Base-by-base conservation (phyloP, 2,113 vertebrate genomes). In the Meleagris gallopavo region DNA sequence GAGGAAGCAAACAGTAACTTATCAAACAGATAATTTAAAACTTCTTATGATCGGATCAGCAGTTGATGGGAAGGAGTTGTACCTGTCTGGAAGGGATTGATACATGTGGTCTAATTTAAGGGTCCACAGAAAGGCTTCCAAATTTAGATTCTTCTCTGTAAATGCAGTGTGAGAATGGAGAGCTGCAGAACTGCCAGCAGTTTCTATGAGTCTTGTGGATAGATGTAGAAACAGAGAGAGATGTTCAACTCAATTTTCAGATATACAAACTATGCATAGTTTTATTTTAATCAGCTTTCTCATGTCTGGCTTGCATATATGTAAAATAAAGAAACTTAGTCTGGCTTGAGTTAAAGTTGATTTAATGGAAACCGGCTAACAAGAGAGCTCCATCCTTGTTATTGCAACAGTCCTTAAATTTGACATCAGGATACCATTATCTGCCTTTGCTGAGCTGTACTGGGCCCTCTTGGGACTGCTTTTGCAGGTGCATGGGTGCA, bases 231-330 rank as follows among this genome's bases (percentile, higher is more conserved):
- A 62, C 43, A 38, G 21, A 66, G 46, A 67, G 4, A 20, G 41
- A 22, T 52, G 46, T 61, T 4, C 19, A 43, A 41, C 22, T 45
- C 24, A 24, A 0, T 24, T 36, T 3, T 27, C 43, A 41, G 18
- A 80, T 34, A 61, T 61, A 43, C 34, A n/a, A 34, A 13, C 34
- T 80, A 21, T 16, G 6, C 3, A 10, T 21, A 6, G 2, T 55
- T 64, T 73, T 64, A 32, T 32, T 86, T 41, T 18, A 38, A 55
- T 34, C 17, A 32, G 10, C 21, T 43, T 66, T 83, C 13, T 34
- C 36, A 18, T 2, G 3, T n/a, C 19, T 61, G n/a, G 2, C 34
- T 86, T 70, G 19, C 21, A 6, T 52, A 43, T 61, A 45, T 70
- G 25, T 46, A 70, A 81, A 81, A 75, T 36, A 76, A 65, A 72